phyloP scores from a whole-genome alignment of 2,113 vertebrate genomes.

The Apodemus speciosus region DNA sequence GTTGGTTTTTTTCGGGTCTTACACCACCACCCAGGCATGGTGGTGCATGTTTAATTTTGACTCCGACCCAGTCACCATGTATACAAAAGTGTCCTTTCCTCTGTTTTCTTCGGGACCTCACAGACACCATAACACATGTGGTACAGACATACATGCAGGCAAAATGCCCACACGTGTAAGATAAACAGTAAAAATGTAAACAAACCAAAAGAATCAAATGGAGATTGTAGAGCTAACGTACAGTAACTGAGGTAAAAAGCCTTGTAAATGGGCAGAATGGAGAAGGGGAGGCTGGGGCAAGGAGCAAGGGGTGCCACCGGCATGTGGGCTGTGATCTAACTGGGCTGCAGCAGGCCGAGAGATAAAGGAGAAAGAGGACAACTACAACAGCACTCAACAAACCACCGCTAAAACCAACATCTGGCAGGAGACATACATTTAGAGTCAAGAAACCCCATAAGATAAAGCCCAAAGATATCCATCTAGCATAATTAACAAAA shows the following conservation, averaged over 20 bases:
- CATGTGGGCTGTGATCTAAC: background rate
- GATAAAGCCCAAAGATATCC: slow-evolving; percentile 13
- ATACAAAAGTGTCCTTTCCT: background rate
- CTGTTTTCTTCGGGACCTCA: background rate
- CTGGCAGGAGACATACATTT: background rate
- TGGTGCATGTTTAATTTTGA: background rate
- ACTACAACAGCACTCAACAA: background rate
- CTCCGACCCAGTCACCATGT: background rate
- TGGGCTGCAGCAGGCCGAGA: background rate
- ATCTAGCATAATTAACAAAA: slow-evolving; percentile 40
- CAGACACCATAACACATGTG: background rate
- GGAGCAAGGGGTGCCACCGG: background rate
- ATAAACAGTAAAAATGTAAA: background rate
- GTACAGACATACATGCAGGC: background rate
- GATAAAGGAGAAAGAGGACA: background rate
- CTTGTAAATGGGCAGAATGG: background rate
- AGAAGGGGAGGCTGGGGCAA: background rate
- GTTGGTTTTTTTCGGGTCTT: no score
- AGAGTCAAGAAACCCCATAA: slow-evolving; percentile 8
- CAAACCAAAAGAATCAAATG: background rate
- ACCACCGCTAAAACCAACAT: background rate
- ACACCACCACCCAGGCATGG: background rate
- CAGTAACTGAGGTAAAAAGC: background rate
- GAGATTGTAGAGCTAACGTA: background rate
- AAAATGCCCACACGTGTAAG: background rate